Base-by-base conservation (phyloP, 2,888 invertebrate genomes). In the Cloeon dipterum region DNA sequence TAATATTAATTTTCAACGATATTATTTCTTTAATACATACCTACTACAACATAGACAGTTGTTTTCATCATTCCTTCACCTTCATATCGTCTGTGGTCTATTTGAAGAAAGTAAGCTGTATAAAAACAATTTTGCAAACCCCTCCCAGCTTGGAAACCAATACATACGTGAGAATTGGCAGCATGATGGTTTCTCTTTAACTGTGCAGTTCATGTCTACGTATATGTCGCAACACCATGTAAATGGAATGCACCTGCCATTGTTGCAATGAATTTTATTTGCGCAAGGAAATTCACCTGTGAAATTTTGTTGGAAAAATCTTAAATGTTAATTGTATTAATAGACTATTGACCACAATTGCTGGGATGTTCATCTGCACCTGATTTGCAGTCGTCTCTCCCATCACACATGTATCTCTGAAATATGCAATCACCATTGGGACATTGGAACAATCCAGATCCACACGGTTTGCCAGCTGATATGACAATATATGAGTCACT, bases 401-500 rank as follows among this genome's bases (percentile, higher is more conserved):
- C 64, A 49, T 66, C 66, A 46, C 66, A 66, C 5, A 61, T 52
- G 46, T 59, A 65, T 44, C 61, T 56, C 34, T 52, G 51, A 39
- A 54, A 55, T 21, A 66, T 63, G 46, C 66, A 66, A 21, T 48
- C 43, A 3, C 50, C 50, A 35, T 47, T 46, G n/a, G 46, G 45
- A 40, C 56, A 56, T 33, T 43, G 45, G 42, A 53, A 56, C 45
- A 49, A 48, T 19, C 47, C 45, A 8, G 50, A 44, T 5, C 46
- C 44, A 40, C 54, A 54, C 18, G 41, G 43, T 13, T 42, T 43
- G 38, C 43, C 46, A 45, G 40, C 16, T 36, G 34, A 14, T 26
- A 23, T 20, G 32, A 34, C 39, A 39, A 42, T 23, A 23, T 23
- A 23, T 23, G 23, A 11, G 23, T 5, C 23, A 40, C 37, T 26